A percentile compares a stretch with the other conserved stretches of the same genome.
Conservation (phyloP, 2,888 invertebrate species). For the Scaptomyza parva region DNA sequence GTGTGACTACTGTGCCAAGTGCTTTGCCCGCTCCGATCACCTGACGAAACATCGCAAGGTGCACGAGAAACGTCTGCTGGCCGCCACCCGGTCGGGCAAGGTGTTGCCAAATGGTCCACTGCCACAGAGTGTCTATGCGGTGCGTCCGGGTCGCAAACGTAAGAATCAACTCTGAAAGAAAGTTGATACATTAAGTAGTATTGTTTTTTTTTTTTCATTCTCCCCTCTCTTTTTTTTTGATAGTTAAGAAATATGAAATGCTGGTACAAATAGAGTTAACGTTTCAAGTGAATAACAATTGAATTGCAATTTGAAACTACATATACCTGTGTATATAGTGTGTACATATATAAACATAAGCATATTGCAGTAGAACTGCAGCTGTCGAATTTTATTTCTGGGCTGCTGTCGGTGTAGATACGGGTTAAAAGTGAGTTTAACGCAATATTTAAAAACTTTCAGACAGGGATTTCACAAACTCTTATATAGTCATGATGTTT, state of each 20-base stretch:
- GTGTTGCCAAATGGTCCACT: conserved; percentile 67
- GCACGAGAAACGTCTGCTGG: conserved; percentile 88
- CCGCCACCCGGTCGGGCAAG: conserved; percentile 79
- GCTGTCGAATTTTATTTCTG: not conserved
- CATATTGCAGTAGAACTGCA: not conserved
- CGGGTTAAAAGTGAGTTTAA: not conserved
- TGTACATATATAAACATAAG: not conserved
- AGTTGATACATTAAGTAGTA: not conserved
- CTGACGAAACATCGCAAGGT: conserved; percentile 96
- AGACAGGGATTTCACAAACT: not conserved
- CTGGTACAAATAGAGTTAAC: conserved; percentile 8
- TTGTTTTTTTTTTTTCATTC: not conserved
- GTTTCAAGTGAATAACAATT: not conserved
- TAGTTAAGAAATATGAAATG: not conserved
- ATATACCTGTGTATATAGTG: not conserved
- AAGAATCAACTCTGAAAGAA: conserved; percentile 75
- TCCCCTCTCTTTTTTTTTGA: not conserved
- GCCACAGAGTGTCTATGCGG: conserved; percentile 78
- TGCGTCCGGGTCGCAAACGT: conserved; percentile 84
- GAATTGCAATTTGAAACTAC: not conserved
- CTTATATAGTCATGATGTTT: no score
- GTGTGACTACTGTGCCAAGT: conserved; percentile 94
- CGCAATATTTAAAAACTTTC: not conserved
- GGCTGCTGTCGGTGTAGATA: not conserved
- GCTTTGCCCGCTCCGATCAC: conserved; percentile 96